These are phyloP conservation scores for Engystomops pustulosus DNA, from an alignment of 2,113 vertebrate genomes.

Conservation along the genomic window DNA sequence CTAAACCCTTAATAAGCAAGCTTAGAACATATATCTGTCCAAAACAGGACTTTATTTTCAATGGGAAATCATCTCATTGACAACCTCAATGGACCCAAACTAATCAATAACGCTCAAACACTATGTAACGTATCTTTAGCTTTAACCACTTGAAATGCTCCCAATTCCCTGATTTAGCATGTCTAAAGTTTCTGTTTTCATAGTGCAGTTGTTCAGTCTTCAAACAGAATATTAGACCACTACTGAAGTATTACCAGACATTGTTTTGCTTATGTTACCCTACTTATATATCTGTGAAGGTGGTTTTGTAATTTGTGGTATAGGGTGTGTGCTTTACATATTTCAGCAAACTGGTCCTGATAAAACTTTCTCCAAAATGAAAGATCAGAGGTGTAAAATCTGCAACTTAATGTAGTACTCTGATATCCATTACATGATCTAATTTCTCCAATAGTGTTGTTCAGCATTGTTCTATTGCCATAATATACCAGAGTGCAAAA, in stretches of 20 bases:
- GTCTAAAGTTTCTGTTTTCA: constrained; percentile 16
- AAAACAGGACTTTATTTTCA: not conserved
- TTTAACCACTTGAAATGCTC: not conserved
- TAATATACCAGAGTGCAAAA: too few species aligned
- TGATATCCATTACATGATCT: too few species aligned
- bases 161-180: not conserved
- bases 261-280: not conserved
- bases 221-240: not conserved
- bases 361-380: too few species aligned
- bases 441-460: too few species aligned
- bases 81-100: not conserved
- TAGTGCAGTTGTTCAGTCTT: not conserved
- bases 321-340: too few species aligned
- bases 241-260: not conserved
- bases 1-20: constrained; percentile 34
- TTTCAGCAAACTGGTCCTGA: too few species aligned
- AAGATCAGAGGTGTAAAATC: too few species aligned
- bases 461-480: too few species aligned
- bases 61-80: not conserved
- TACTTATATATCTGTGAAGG: not conserved
- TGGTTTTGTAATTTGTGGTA: not conserved
- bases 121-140: not conserved
- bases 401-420: too few species aligned
- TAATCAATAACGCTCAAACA: not conserved
- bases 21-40: not conserved